Evolutionary conservation across 2,888 invertebrate genomes (phyloP), one percentile per base, ranked within the genome.

Genomic region (Ormyrus rosae): DNA sequence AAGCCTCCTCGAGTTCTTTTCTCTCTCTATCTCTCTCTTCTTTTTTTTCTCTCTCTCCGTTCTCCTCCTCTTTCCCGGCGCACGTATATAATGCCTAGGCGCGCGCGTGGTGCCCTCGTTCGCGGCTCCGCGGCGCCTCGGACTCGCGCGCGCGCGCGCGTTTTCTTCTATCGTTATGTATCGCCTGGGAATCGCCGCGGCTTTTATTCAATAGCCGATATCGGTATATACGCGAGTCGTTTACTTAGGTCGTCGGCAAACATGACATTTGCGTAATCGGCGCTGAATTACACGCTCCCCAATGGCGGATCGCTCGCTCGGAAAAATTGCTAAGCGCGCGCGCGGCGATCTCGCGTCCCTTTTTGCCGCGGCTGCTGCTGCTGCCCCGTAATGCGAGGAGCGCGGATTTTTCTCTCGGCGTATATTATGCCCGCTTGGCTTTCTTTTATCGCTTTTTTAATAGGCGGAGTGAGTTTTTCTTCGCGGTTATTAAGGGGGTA

Each of bases 181-280:
- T 19, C 19, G 19, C 19, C 19, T 73, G 74, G 74, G 55, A 78
- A 78, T 74, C 65, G 70, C 69, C 19, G 19, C 19, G 13, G 13
- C 0, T 73, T 78, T 78, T 81, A 81, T 81, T 81, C 74, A 78
- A 78, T 78, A 81, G 78, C 74, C 51, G 34, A 53, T 56, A 19
- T 19, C 6, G 67, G 19, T 1, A 13, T 13, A 13, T 48, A 10
- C 61, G 53, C 34, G 19, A 11, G 55, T 53, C 79, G 63, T 64
- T 79, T 58, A 80, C 74, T 74, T 74, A 80, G 53, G 51, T 19
- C 63, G 64, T 80, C 51, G 34, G 64, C 64, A 80, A 82, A 82
- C 77, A 82, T 82, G 73, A 82, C 76, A 82, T 82, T 82, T 80
- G 73, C 77, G 77, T 82, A 80, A 80, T 82, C 80, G 56, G 56